phyloP scores from a whole-genome alignment of 2,797 vertebrate genomes.

The Pelodytes ibericus region DNA sequence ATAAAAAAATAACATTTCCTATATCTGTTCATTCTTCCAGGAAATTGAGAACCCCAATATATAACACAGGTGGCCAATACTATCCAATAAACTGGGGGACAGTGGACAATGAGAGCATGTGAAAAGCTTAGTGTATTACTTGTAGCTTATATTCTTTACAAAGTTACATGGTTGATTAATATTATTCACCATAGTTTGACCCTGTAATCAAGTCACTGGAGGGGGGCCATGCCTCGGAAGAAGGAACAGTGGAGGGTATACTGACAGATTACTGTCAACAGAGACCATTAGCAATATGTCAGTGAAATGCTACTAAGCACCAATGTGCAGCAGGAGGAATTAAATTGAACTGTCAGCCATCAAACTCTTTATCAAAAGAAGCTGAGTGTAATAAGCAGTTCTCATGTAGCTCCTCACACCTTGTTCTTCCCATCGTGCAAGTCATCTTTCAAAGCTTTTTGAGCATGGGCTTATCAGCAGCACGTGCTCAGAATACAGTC shows the following conservation, averaged over 20 bases:
- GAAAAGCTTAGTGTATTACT: no score
- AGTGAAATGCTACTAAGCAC: slow-evolving; percentile 8
- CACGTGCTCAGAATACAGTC: background rate
- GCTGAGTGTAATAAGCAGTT: background rate
- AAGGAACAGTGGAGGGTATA: background rate
- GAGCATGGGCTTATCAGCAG: background rate
- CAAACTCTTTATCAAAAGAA: slow-evolving; percentile 13
- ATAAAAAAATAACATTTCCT: no score
- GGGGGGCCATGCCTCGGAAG: background rate
- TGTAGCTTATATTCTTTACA: no score
- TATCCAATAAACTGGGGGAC: no score
- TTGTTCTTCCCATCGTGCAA: background rate
- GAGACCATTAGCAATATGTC: background rate
- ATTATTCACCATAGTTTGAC: background rate
- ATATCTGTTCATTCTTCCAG: no score
- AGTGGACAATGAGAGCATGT: no score
- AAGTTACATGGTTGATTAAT: background rate
- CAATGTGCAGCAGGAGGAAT: background rate
- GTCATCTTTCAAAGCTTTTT: background rate
- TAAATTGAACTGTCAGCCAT: slow-evolving; percentile 19
- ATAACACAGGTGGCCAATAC: no score
- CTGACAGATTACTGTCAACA: background rate
- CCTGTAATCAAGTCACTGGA: background rate
- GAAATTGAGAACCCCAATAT: no score
- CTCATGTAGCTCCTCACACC: slow-evolving; percentile 6